Conservation (phyloP, 2,797 vertebrate genomes). For the Pelobates cultripes region DNA sequence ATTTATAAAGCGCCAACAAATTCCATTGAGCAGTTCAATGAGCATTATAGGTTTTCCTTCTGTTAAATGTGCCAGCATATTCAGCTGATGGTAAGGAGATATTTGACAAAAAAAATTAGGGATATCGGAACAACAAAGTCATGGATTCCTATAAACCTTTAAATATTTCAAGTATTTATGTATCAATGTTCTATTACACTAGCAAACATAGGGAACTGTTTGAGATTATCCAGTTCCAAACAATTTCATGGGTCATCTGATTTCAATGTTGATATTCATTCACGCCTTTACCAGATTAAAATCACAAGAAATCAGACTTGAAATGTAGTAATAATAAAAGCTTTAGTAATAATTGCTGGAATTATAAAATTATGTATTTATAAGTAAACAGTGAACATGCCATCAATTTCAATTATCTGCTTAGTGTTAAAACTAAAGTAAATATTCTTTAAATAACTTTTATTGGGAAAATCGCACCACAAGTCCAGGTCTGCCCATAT, state of each 20-base stretch:
- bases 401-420: not conserved
- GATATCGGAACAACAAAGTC: no score
- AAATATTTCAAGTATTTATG: not conserved
- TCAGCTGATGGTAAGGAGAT: no score
- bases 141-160: not conserved
- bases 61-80: no score
- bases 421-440: not conserved
- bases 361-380: not conserved
- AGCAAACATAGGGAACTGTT: not conserved
- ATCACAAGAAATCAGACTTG: not conserved
- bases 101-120: no score
- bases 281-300: not conserved
- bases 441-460: not conserved
- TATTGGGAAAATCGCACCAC: not conserved
- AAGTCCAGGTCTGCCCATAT: not conserved
- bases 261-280: not conserved
- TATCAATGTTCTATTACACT: not conserved
- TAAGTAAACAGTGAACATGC: not conserved
- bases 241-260: not conserved
- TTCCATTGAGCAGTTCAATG: no score
- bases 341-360: not conserved
- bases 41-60: no score
- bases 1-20: no score
- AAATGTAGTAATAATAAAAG: not conserved
- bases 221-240: not conserved